Evolutionary conservation across 1,140 invertebrate genomes (phyloP).

Genomic region (Zaprionus ornatus): DNA sequence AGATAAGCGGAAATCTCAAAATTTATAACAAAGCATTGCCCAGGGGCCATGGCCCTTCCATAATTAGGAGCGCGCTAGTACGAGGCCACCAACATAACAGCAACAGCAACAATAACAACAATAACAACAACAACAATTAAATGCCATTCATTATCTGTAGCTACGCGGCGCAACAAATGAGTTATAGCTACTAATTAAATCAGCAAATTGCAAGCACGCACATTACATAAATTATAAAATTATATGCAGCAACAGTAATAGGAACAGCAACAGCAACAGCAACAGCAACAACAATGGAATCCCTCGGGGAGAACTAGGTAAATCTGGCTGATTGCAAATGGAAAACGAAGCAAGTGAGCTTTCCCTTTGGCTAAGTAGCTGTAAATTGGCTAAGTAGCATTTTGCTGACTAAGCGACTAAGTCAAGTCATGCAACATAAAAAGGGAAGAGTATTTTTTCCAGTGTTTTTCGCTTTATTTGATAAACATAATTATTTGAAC

Average conservation of each 20-base stretch:
- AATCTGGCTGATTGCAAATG: constrained; percentile 26
- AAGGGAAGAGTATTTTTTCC: background rate
- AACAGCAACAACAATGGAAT: constrained; percentile 18
- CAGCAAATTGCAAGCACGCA: constrained; percentile 79
- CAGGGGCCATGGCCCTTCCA: constrained; percentile 20
- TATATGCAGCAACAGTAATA: constrained; percentile 8
- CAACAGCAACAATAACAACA: constrained; percentile 44
- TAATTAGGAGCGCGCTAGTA: constrained; percentile 47
- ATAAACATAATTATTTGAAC: background rate
- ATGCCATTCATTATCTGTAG: constrained; percentile 75
- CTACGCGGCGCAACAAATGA: constrained; percentile 63
- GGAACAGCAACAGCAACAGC: background rate
- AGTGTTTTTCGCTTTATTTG: background rate
- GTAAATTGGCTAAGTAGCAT: constrained; percentile 23
- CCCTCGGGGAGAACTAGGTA: constrained; percentile 27
- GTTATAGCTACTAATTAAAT: constrained; percentile 78
- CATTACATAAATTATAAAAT: constrained; percentile 76
- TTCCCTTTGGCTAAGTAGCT: background rate
- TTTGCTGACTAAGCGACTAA: constrained; percentile 20
- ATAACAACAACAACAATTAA: constrained; percentile 59
- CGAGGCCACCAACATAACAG: constrained; percentile 4
- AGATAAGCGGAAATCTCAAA: constrained; percentile 49
- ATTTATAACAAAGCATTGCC: constrained; percentile 27
- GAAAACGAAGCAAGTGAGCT: background rate
- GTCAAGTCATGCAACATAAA: background rate